Base-by-base conservation (phyloP, 2,888 invertebrate species). In the Byasa hedistus region DNA sequence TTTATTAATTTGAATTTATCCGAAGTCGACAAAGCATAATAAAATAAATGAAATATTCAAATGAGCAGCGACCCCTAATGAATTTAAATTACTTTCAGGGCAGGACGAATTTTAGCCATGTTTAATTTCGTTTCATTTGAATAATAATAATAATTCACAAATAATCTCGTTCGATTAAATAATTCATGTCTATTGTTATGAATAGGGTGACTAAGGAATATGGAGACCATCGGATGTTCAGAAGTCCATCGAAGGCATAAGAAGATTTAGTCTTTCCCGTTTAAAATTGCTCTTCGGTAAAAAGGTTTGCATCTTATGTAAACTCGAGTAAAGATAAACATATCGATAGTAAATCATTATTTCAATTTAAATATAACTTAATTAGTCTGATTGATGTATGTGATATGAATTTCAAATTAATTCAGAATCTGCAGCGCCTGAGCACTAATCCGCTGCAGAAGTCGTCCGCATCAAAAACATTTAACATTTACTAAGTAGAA, bases 31-130 rank as follows among this genome's bases (percentile, higher is more conserved):
- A 61, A 57, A 65, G 61, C 32, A 24, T 61, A 65, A 36, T 57
- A 61, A 59, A 64, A 54, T 54, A 64, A 64, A 64, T 59, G 64
- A 59, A 61, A 61, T 65, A 65, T 65, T 65, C 61, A 61, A 48
- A 64, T 64, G 54, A 52, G 56, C 27, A 23, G 32, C 56, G 7
- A 54, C 22, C 36, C 65, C 65, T 61, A 51, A 65, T 65, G 65
- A 65, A 65, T 65, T 61, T 61, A 61, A 61, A 61, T 57, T 44
- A 55, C 61, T 65, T 65, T 51, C 32, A 57, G 36, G 61, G 57
- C 61, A 51, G 57, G 51, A 51, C 27, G 52, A 61, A 65, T 65
- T 65, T 65, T 54, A 36, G 57, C 61, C 59, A 61, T 61, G 65
- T 65, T 61, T 65, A 65, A 61, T 65, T 65, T 65, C 64, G 59